Percentiles rank a stretch among this genome's conserved stretches.
Evolutionary conservation across 2,888 invertebrate species (phyloP).

Genomic region (Drosophila macrospina): DNA sequence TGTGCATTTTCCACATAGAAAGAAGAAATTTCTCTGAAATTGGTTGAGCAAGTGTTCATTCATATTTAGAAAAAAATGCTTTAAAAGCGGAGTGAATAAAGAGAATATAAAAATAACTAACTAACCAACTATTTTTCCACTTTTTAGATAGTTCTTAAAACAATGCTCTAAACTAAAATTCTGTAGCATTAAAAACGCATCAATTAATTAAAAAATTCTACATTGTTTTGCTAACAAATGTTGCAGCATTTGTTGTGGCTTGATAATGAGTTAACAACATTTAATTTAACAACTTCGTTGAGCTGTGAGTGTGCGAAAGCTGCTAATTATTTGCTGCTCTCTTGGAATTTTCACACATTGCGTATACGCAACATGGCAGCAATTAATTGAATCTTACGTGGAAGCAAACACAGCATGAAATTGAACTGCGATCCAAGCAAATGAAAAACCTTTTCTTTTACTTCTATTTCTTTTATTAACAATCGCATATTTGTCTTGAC

Average conservation of each 20-base stretch:
- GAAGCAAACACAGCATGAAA: conserved; percentile 12
- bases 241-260: neutral
- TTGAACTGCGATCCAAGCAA: conserved; percentile 6
- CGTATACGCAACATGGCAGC: conserved; percentile 17
- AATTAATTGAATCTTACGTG: neutral
- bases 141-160: too few species aligned
- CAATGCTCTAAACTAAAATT: too few species aligned
- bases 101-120: too few species aligned
- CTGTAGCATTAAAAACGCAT: neutral
- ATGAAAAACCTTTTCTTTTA: conserved; percentile 11
- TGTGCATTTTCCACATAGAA: too few species aligned
- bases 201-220: neutral
- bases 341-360: conserved; percentile 7
- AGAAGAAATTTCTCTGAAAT: too few species aligned
- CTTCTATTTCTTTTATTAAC: neutral
- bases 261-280: neutral
- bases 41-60: too few species aligned
- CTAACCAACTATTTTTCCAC: too few species aligned
- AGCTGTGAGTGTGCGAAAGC: neutral
- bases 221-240: neutral
- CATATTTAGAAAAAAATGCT: too few species aligned
- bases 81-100: too few species aligned
- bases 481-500: conserved; percentile 15
- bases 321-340: neutral
- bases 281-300: neutral